Conservation (phyloP, 2,113 vertebrate species). For the Gnathonemus longibarbis region DNA sequence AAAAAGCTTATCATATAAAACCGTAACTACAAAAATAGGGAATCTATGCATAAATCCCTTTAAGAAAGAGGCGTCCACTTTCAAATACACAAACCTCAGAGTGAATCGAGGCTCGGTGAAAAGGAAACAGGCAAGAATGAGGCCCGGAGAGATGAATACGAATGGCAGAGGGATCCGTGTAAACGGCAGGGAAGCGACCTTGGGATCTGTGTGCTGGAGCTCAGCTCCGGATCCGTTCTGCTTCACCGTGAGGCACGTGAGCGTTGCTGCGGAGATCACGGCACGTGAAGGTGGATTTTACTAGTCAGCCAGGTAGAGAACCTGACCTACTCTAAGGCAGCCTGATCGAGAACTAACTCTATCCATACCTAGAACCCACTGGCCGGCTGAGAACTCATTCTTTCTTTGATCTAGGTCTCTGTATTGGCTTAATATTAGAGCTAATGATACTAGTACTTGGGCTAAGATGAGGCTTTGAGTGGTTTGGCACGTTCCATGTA, state of each 20-base stretch:
- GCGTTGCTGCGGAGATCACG: neutral
- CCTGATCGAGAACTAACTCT: neutral
- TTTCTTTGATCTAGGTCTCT: neutral
- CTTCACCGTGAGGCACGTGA: neutral
- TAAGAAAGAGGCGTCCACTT: constrained; percentile 75
- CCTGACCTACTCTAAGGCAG: neutral
- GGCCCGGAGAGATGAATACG: constrained; percentile 25
- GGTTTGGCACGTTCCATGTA: neutral
- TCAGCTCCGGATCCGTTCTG: neutral
- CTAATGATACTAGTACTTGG: neutral
- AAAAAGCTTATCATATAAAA: constrained; percentile 99
- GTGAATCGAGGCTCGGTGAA: constrained; percentile 68
- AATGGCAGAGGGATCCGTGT: constrained; percentile 62
- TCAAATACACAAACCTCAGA: constrained; percentile 70
- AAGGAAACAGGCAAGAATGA: constrained; percentile 56
- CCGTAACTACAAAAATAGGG: constrained; percentile 81
- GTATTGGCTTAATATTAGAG: neutral
- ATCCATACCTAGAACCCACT: neutral
- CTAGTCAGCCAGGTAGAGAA: neutral
- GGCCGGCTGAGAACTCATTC: neutral
- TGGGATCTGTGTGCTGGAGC: constrained; percentile 25
- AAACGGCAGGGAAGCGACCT: constrained; percentile 63
- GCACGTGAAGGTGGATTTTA: neutral
- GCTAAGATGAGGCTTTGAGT: neutral
- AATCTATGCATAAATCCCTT: constrained; percentile 88